These are phyloP conservation scores for Dasysyrphus tricinctus DNA, from an alignment of 2,888 invertebrate species.

Conservation along the genomic window DNA sequence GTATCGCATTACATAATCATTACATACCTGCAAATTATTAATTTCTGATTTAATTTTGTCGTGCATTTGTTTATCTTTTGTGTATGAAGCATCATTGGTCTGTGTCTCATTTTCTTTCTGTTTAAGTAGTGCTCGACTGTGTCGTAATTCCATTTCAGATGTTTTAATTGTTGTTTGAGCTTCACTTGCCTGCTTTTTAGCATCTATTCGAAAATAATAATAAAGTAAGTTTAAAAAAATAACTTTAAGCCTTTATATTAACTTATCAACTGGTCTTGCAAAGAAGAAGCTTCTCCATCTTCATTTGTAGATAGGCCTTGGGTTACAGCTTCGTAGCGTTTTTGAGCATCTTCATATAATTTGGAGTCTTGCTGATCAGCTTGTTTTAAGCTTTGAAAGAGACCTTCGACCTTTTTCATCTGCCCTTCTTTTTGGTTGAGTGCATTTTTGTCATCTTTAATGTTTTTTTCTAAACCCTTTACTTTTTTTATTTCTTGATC, in stretches of 20 bases:
- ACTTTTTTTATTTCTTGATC: constrained; percentile 88
- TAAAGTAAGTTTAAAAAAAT: background rate
- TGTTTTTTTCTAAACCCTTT: constrained; percentile 87
- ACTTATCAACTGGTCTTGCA: constrained; percentile 96
- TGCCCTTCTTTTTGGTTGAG: constrained; percentile 86
- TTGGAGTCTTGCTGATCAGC: constrained; percentile 88
- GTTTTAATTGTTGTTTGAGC: constrained; percentile 92
- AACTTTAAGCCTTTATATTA: constrained; percentile 75
- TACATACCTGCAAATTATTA: constrained; percentile 85
- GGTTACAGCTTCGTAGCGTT: constrained; percentile 92
- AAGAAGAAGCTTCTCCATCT: constrained; percentile 91
- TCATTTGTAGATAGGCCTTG: constrained; percentile 92
- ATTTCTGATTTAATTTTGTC: constrained; percentile 85
- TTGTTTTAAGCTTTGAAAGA: constrained; percentile 88
- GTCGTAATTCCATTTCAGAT: constrained; percentile 89
- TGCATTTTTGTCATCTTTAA: constrained; percentile 87
- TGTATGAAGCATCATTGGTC: constrained; percentile 87
- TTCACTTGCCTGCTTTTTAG: constrained; percentile 89
- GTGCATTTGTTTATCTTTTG: constrained; percentile 86
- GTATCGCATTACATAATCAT: too few relatives aligned
- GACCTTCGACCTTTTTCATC: constrained; percentile 85
- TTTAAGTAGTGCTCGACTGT: constrained; percentile 86
- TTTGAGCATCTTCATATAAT: constrained; percentile 89
- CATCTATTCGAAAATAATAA: constrained; percentile 84
- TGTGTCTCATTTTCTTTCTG: constrained; percentile 88